These are phyloP conservation scores for Chamaedrilus cognettii DNA, from an alignment of 2,888 invertebrate genomes.

Conservation along the genomic window DNA sequence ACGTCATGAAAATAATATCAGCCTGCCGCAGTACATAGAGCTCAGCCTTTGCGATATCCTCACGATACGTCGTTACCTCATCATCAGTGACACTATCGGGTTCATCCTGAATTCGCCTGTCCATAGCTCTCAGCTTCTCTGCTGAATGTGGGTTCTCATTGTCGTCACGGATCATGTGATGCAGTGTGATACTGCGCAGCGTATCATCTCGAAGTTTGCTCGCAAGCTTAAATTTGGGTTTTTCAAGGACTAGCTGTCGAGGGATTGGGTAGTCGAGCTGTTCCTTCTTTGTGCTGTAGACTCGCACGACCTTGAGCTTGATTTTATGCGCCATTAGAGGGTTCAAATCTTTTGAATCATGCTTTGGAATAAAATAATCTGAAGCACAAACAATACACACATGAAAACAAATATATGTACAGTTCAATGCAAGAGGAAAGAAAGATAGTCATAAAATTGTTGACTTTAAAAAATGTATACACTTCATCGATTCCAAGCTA, in stretches of 20 bases:
- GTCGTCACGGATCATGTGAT: slow-evolving; percentile 31
- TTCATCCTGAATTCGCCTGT: not conserved
- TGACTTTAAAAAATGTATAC: no score
- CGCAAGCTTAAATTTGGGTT: not conserved
- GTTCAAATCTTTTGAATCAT: no score
- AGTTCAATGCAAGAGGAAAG: no score
- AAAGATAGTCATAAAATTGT: no score
- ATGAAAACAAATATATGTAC: no score
- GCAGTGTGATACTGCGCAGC: slow-evolving; percentile 21
- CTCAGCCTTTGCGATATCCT: not conserved
- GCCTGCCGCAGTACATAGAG: not conserved
- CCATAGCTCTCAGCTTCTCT: not conserved
- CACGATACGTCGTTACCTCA: not conserved
- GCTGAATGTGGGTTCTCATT: not conserved
- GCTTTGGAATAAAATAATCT: no score
- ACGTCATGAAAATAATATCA: slow-evolving; percentile 13
- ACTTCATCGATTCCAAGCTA: no score
- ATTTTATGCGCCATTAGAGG: no score
- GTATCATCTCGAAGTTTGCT: slow-evolving; percentile 12
- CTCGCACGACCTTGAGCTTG: no score
- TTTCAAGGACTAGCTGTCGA: not conserved
- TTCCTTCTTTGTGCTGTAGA: slow-evolving; percentile 48
- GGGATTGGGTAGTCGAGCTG: slow-evolving; percentile 45
- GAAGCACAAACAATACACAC: no score
- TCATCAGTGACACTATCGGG: slow-evolving; percentile 1